A percentile compares a stretch with the other conserved stretches of the same genome.
These are phyloP conservation scores for Silurus asotus DNA, from an alignment of 2,113 vertebrate species.

Conservation along the genomic window DNA sequence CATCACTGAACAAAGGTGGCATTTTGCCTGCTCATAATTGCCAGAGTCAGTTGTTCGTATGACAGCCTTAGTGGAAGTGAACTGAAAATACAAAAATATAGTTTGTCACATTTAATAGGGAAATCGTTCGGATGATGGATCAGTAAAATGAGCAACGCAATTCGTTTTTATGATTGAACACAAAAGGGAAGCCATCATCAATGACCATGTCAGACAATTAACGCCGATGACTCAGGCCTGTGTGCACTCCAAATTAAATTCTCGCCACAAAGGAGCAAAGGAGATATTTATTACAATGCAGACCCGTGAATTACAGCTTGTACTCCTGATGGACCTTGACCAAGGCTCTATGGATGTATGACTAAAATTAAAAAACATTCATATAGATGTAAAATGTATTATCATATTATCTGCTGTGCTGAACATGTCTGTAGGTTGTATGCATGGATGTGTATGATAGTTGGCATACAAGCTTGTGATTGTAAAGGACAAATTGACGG, in stretches of 20 bases:
- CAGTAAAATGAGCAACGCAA: neutral
- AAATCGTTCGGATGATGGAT: neutral
- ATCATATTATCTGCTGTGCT: neutral
- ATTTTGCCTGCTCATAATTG: neutral
- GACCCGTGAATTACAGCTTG: conserved; percentile 12
- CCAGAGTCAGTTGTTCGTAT: neutral
- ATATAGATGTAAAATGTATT: neutral
- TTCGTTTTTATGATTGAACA: conserved; percentile 27
- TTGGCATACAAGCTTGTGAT: conserved; percentile 52
- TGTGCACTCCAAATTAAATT: conserved; percentile 27
- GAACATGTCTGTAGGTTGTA: conserved; percentile 7
- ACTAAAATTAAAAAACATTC: neutral
- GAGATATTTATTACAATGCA: conserved; percentile 22
- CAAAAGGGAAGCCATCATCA: conserved; percentile 17
- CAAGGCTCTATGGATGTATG: neutral
- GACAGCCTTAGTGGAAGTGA: neutral
- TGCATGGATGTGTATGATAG: neutral
- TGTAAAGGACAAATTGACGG: conserved; percentile 63
- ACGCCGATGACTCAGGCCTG: neutral
- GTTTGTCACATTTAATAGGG: neutral
- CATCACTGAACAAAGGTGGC: conserved; percentile 20
- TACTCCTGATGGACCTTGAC: conserved; percentile 18
- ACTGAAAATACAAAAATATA: neutral
- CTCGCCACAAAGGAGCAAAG: conserved; percentile 9
- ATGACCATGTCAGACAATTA: conserved; percentile 31